Evolutionary conservation across 2,888 invertebrate species (phyloP).

Genomic region (Scotopteryx bipunctaria): DNA sequence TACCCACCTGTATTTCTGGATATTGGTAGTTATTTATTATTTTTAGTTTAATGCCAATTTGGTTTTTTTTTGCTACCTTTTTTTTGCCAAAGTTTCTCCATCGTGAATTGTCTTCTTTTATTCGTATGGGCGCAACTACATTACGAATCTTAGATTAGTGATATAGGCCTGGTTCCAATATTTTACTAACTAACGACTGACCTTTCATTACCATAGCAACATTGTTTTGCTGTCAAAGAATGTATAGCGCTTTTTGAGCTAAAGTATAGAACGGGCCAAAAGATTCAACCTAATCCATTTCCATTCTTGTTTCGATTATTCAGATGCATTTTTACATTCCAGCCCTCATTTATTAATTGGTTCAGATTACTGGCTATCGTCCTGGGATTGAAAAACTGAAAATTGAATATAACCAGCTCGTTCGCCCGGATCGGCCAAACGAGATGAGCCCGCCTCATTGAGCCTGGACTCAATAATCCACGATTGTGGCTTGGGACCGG

Average conservation of each 20-base stretch:
- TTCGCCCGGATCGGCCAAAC: conserved; percentile 39
- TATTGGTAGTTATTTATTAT: conserved; percentile 2
- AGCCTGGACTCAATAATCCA: conserved; percentile 38
- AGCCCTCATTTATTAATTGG: conserved; percentile 26
- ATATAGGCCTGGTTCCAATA: too few species aligned
- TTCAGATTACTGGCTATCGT: conserved; percentile 27
- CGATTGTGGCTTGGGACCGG: conserved; percentile 38
- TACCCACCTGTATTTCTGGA: conserved; percentile 6
- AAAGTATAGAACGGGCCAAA: too few species aligned
- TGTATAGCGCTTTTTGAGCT: too few species aligned
- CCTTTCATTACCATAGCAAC: too few species aligned
- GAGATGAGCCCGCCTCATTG: conserved; percentile 43
- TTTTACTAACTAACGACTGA: too few species aligned
- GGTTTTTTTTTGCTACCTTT: too few species aligned
- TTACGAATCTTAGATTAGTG: too few species aligned
- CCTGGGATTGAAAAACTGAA: conserved; percentile 31
- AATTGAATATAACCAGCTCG: conserved; percentile 43
- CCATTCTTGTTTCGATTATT: conserved; percentile 2
- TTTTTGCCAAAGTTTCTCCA: too few species aligned
- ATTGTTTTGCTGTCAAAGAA: too few species aligned
- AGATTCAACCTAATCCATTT: background rate
- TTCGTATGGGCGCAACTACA: too few species aligned
- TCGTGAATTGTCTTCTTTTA: too few species aligned
- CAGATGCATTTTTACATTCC: conserved; percentile 14
- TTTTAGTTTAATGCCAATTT: too few species aligned